Base-by-base conservation (phyloP, 2,113 vertebrate genomes). In the Centropus bengalensis region DNA sequence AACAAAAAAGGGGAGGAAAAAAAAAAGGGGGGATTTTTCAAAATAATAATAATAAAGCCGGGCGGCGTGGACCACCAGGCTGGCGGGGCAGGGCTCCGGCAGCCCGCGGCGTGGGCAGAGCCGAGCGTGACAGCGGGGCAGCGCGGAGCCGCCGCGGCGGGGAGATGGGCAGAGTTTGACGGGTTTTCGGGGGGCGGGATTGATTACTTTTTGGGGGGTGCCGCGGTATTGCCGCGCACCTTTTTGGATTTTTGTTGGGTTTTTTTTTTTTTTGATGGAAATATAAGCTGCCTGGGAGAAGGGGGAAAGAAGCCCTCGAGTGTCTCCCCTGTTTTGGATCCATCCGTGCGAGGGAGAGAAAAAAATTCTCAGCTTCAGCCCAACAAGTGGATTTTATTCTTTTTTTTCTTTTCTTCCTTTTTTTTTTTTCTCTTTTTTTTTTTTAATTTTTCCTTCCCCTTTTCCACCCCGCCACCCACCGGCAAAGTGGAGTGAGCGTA, bases 41-140 rank as follows among this genome's bases (percentile, higher is more conserved):
- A 54, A 32, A 73, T 92, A 81, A 91, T 66, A 86, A 86, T 89
- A 93, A 92, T 54, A 89, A 89, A 88, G 92, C 95, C 97, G 77
- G 93, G 86, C 92, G 91, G 88, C 77, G 93, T 91, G 96, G 92
- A 93, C 85, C 82, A 55, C 14, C 42, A 18, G 52, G 91, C 82
- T 49, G 73, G 94, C 91, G 97, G 98, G 97, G 97, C 96, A 97
- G 96, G 98, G 97, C 88, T 95, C 97, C 98, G 98, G 97, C 95
- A 77, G 94, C 94, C 97, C 94, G 93, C 87, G 85, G 95, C 88
- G 82, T 81, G 97, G 96, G 96, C 98, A 97, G 93, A 96, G 94
- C 94, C 92, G 94, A 96, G 96, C 94, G 96, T 98, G 97, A 98
- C 97, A 97, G 78, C 78, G 63, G 58, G 58, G 67, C 40, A 83